Evolutionary conservation across 2,113 vertebrate species (phyloP).

Genomic region (Phyllostomus hastatus): DNA sequence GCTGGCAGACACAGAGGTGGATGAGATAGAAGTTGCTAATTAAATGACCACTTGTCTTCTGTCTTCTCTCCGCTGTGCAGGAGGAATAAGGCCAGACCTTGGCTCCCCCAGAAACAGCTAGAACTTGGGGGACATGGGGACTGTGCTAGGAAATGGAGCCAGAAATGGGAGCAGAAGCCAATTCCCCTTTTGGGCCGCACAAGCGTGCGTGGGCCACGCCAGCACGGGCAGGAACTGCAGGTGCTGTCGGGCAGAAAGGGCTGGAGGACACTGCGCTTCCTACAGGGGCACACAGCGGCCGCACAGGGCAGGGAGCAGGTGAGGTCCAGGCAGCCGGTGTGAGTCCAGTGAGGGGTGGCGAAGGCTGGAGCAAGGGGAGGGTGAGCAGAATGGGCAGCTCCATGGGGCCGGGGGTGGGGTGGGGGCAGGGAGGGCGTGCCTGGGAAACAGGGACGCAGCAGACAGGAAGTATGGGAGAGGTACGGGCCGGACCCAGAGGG

Average conservation of each 20-base stretch:
- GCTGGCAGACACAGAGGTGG: not conserved
- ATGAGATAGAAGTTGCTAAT: not conserved
- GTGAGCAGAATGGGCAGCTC: not conserved
- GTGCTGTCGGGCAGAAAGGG: not conserved
- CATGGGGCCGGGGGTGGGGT: too few relatives aligned
- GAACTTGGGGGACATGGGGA: not conserved
- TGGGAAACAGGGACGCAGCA: rapidly evolving
- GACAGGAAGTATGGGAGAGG: not conserved
- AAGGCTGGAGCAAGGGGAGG: not conserved
- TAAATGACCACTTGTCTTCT: not conserved
- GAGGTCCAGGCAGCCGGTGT: not conserved
- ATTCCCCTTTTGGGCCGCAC: not conserved
- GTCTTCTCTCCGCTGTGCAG: not conserved
- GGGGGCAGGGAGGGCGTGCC: rapidly evolving
- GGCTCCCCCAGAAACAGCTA: not conserved
- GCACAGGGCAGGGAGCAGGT: not conserved
- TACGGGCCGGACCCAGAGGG: not conserved
- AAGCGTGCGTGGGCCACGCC: too few relatives aligned
- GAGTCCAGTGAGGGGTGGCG: not conserved
- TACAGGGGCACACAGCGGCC: rapidly evolving
- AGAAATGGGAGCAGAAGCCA: not conserved
- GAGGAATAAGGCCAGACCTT: not conserved
- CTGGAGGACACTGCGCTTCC: not conserved
- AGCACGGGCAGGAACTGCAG: not conserved
- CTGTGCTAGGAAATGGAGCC: not conserved